phyloP scores from a whole-genome alignment of 2,113 vertebrate genomes.

The Orientallactaga bullata region DNA sequence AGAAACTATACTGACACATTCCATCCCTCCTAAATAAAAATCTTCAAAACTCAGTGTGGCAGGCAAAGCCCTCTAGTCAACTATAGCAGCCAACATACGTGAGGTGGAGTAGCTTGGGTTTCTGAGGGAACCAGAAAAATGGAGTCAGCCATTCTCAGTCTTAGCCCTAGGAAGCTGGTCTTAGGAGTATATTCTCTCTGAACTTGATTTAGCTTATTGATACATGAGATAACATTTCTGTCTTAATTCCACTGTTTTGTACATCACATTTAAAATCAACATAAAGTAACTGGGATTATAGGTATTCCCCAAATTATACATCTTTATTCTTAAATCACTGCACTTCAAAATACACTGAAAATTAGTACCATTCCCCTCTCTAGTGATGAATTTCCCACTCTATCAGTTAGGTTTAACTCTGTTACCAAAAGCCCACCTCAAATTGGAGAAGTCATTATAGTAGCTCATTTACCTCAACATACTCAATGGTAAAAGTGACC shows the following conservation, averaged over 20 bases:
- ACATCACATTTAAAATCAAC: neutral
- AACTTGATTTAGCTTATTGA: neutral
- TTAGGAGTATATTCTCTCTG: neutral
- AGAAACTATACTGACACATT: neutral
- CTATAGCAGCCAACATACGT: rapidly evolving
- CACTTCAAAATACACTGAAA: neutral
- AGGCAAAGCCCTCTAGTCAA: neutral
- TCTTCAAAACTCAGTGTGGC: neutral
- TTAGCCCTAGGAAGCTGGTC: neutral
- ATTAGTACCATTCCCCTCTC: neutral
- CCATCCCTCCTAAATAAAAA: rapidly evolving
- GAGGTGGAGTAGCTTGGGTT: rapidly evolving
- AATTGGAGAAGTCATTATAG: neutral
- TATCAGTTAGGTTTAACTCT: neutral
- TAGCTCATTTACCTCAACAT: neutral
- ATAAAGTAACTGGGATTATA: neutral
- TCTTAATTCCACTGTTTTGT: neutral
- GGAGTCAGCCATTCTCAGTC: neutral
- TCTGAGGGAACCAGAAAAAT: rapidly evolving
- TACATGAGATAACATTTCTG: neutral
- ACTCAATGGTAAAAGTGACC: neutral
- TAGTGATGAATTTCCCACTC: neutral
- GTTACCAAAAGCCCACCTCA: neutral
- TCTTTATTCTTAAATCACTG: neutral
- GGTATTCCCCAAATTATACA: neutral